Conservation (phyloP, 2,113 vertebrate genomes). For the Tyto alba region DNA sequence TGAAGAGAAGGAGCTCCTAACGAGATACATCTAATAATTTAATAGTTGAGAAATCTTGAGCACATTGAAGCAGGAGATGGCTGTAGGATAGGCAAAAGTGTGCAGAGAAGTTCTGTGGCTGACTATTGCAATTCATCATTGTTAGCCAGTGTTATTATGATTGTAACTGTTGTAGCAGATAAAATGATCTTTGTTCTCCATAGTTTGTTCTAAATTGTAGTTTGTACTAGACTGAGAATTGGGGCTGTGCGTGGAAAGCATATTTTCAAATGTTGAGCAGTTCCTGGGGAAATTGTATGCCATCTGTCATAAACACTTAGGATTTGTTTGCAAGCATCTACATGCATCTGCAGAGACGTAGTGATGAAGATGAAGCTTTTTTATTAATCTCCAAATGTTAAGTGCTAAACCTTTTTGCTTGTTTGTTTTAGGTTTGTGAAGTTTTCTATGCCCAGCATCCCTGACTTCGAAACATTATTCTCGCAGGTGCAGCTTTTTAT, state of each 20-base stretch:
- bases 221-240: not conserved
- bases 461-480: constrained; percentile 97
- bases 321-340: not conserved
- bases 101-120: not conserved
- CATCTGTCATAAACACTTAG: not conserved
- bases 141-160: not conserved
- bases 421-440: constrained; percentile 90
- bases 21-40: not conserved
- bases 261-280: not conserved
- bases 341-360: not conserved
- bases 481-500: constrained; percentile 99
- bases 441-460: constrained; percentile 99
- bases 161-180: not conserved
- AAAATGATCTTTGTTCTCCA: not conserved
- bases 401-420: not conserved
- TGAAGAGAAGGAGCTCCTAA: not conserved
- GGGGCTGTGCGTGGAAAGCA: accelerated
- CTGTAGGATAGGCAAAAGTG: not conserved
- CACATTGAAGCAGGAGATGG: not conserved
- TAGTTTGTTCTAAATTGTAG: not conserved
- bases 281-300: not conserved
- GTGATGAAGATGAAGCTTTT: not conserved
- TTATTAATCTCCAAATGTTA: not conserved
- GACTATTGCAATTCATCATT: not conserved
- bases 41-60: not conserved